Base-by-base conservation (phyloP, 1,140 invertebrate species). In the Dendrolimus punctatus region DNA sequence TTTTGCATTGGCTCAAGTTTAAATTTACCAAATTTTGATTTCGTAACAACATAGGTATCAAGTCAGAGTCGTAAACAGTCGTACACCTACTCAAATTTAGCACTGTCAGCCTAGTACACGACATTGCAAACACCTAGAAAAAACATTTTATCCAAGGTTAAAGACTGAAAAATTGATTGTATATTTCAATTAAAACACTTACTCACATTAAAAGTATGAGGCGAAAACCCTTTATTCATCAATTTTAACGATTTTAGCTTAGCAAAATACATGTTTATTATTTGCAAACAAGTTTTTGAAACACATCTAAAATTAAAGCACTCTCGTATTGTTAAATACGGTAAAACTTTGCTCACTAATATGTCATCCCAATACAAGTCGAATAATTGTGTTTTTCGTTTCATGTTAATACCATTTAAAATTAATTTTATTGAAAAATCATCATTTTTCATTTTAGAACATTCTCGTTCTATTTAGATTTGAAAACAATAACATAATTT, bases 361-460 rank as follows among this genome's bases (percentile, higher is more conserved):
- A 91, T 87, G 66, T 91, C 89, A 55, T 90, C 88, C 90, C 90
- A 91, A 52, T 81, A 88, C 37, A 90, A 71, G 64, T 90, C 89
- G 55, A 90, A 89, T 10, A 90, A 55, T 57, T 82, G 80, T n/a
- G 73, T 82, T 42, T 81, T 81, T 58, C 80, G 64, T 52, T 78
- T 82, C 57, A 73, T 76, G 47, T 69, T 85, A 67, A 77, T 72
- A 58, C 8, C 53, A 49, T 46, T 46, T 57, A 48, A 42, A 48
- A 4, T 37, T 37, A 43, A 49, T 49, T 54, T 43, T 43, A 39
- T 5, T 40, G 43, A 4, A 38, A 38, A 40, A 41, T 10, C 6
- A 40, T 8, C 39, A 23, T 6, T 37, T 38, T 47, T 40, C 23
- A 49, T 40, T 49, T n/a, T 49, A 9, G 48, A 6, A 23, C 40